Base-by-base conservation (phyloP, 1,140 invertebrate genomes). In the Diachasma alloeum region DNA sequence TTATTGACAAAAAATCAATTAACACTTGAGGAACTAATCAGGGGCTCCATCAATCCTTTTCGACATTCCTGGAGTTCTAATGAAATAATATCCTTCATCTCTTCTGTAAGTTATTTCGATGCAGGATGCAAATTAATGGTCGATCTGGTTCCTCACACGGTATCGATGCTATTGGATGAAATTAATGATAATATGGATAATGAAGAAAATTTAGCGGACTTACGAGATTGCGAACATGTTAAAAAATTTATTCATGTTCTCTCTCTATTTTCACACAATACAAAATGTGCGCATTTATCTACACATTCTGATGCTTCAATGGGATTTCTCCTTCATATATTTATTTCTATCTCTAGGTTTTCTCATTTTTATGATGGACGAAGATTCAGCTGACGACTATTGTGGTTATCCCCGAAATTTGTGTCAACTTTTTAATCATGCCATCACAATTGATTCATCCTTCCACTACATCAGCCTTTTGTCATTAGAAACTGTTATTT, bases 401-500 rank as follows among this genome's bases (percentile, higher is more conserved):
- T 79, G 82, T 4, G 77, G 85, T 44, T 84, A 83, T 77, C 86
- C 86, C 15, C 70, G 74, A 5, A 87, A 85, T 71, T 79, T 90
- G 6, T 46, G 70, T 13, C 84, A 89, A 75, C 69, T 90, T n/a
- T 80, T 87, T 26, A 79, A 84, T n/a, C 19, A 83, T 74, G 83
- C 85, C 1, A 31, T 84, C 24, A 83, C 86, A 22, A 39, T 78
- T 31, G 79, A 88, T 74, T 89, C 87, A 4, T 48, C 70, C 24
- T 89, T 86, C 73, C 87, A 90, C 80, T 83, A 86, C 13, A 75
- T 89, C 4, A 85, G 85, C 69, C 82, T 90, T 36, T n/a, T 87
- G 4, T 78, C 83, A 8, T 76, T 89, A 11, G 85, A 87, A 75
- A 74, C 78, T 1, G 77, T 86, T 3, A 83, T 90, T 69, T 89